Conservation (phyloP, 2,888 invertebrate species). For the Vandiemenella viatica region DNA sequence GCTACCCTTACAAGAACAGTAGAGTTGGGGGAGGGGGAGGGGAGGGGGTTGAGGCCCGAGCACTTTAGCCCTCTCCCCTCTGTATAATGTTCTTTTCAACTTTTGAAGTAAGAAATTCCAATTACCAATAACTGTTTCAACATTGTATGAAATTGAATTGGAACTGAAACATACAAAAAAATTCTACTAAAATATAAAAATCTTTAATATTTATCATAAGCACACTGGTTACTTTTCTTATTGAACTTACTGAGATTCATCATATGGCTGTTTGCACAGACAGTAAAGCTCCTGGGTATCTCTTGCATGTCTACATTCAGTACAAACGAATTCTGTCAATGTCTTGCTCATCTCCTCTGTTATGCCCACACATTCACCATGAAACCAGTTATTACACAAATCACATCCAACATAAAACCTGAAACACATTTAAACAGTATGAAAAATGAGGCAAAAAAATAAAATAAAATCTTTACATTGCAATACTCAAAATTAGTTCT, state of each 20-base stretch:
- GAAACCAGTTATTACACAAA: constrained; percentile 96
- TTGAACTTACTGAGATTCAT: constrained; percentile 77
- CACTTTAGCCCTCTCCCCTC: too few relatives aligned
- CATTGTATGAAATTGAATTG: not conserved
- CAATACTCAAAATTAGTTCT: too few relatives aligned
- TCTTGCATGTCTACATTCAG: constrained; percentile 69
- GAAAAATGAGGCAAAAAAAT: not conserved
- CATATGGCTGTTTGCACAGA: constrained; percentile 89
- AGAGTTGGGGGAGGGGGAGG: too few relatives aligned
- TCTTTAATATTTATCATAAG: not conserved
- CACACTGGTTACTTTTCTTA: not conserved
- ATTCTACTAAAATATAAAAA: too few relatives aligned
- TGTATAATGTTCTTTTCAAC: too few relatives aligned
- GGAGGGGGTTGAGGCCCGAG: too few relatives aligned
- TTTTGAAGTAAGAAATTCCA: too few relatives aligned
- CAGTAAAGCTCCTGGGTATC: constrained; percentile 90
- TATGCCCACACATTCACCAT: constrained; percentile 89
- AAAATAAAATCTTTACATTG: not conserved
- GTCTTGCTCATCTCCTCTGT: constrained; percentile 81
- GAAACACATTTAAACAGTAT: too few relatives aligned
- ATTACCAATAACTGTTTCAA: too few relatives aligned
- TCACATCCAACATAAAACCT: constrained; percentile 97
- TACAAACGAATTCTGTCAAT: constrained; percentile 79
- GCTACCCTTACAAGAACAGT: too few relatives aligned
- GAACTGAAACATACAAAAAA: too few relatives aligned